Evolutionary conservation across 2,797 vertebrate genomes (phyloP).

Genomic region (Astyanax mexicanus): DNA sequence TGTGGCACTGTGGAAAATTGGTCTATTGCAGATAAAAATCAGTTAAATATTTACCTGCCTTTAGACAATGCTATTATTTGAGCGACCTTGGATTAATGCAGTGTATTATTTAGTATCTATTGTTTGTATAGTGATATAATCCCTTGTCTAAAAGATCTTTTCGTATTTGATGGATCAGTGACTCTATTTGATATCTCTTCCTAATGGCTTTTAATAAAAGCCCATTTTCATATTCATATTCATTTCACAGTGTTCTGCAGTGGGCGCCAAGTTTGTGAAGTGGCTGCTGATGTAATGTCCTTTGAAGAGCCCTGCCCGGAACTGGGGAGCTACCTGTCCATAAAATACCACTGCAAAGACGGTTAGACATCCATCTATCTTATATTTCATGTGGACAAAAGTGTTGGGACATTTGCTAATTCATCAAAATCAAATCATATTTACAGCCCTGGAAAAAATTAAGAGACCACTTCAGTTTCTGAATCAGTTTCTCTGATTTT

Average conservation of each 20-base stretch:
- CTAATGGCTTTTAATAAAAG: not conserved
- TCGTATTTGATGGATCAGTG: not conserved
- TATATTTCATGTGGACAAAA: not conserved
- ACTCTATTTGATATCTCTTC: not conserved
- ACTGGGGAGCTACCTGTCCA: constrained; percentile 86
- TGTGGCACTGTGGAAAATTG: not conserved
- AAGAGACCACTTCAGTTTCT: too few species aligned
- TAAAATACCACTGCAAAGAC: constrained; percentile 88
- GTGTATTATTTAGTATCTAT: not conserved
- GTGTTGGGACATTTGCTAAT: too few species aligned
- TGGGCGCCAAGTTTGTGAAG: constrained; percentile 87
- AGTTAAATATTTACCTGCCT: constrained; percentile 20
- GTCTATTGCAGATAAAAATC: not conserved
- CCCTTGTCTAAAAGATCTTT: not conserved
- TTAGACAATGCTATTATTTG: constrained; percentile 7
- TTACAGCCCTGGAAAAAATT: too few species aligned
- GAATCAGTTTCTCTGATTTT: too few species aligned
- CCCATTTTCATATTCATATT: not conserved
- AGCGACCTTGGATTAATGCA: not conserved
- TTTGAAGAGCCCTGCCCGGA: constrained; percentile 87
- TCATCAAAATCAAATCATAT: too few species aligned
- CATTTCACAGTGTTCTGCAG: constrained; percentile 83
- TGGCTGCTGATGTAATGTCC: constrained; percentile 75
- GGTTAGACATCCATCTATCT: constrained; percentile 75
- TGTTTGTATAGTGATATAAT: not conserved